Evolutionary conservation across 2,797 vertebrate species (phyloP).

Genomic region (Fringilla coelebs): DNA sequence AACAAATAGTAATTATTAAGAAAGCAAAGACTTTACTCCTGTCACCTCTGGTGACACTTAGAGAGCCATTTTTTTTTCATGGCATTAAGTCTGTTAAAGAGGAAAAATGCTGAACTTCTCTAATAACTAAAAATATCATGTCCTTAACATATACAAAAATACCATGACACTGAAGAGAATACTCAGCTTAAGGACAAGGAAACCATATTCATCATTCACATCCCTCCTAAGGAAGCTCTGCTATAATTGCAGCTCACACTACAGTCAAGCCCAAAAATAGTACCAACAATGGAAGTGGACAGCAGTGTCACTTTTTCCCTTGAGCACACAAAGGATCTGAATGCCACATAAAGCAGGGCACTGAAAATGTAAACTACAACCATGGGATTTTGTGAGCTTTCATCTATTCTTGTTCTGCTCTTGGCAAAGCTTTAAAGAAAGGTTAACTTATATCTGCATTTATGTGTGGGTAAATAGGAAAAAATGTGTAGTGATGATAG

Average conservation of each 20-base stretch:
- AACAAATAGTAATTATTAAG: conserved; percentile 18
- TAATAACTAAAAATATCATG: conserved; percentile 5
- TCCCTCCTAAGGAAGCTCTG: conserved; percentile 53
- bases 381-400: conserved; percentile 4
- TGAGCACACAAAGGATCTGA: not conserved
- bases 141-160: conserved; percentile 18
- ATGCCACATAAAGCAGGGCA: conserved; percentile 11
- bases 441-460: not conserved
- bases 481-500: conserved; percentile 30
- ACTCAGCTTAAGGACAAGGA: conserved; percentile 45
- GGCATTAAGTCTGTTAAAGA: not conserved
- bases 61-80: not conserved
- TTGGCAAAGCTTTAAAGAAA: conserved; percentile 47
- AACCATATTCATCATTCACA: conserved; percentile 19
- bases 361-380: not conserved
- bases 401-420: conserved; percentile 16
- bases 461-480: conserved; percentile 29
- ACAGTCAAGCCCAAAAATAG: conserved; percentile 47
- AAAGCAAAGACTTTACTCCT: not conserved
- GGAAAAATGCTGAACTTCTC: not conserved
- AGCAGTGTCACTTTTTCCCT: conserved; percentile 13
- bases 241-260: not conserved
- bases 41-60: not conserved
- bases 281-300: not conserved
- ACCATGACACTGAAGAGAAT: not conserved